A percentile compares a stretch with the other conserved stretches of the same genome.
phyloP scores from a whole-genome alignment of 2,888 invertebrate species.

The Phanerotoma sp. region DNA sequence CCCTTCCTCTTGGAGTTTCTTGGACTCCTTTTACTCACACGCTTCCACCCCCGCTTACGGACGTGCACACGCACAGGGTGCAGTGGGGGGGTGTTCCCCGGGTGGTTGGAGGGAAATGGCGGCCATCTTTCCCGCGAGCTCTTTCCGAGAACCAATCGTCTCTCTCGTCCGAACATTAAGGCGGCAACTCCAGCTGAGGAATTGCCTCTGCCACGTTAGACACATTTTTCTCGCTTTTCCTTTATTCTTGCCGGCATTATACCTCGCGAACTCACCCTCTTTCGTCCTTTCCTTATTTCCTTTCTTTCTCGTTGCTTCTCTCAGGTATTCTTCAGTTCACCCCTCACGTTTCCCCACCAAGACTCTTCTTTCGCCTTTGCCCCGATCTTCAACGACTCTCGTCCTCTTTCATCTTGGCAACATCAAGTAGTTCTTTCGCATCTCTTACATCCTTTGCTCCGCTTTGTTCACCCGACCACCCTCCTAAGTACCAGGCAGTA shows the following conservation, averaged over 20 bases:
- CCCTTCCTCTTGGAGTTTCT: constrained; percentile 39
- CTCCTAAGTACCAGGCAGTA: constrained; percentile 26
- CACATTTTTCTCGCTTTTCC: constrained; percentile 59
- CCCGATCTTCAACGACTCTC: constrained; percentile 14
- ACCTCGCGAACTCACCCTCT: constrained; percentile 32
- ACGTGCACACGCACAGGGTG: constrained; percentile 44
- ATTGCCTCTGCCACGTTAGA: constrained; percentile 58
- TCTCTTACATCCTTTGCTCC: constrained; percentile 46
- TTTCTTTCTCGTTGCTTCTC: constrained; percentile 21
- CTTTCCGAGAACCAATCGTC: constrained; percentile 57
- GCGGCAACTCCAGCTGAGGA: constrained; percentile 58
- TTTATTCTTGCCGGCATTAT: constrained; percentile 54
- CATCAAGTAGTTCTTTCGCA: constrained; percentile 44
- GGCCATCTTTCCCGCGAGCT: constrained; percentile 58
- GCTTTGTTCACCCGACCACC: constrained; percentile 48
- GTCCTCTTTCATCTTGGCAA: constrained; percentile 25
- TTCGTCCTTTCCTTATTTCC: constrained; percentile 26
- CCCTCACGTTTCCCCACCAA: constrained; percentile 20
- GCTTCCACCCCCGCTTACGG: constrained; percentile 33
- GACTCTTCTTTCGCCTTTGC: constrained; percentile 28
- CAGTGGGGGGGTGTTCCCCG: constrained; percentile 50
- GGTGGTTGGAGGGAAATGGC: constrained; percentile 58
- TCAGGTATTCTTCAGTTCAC: constrained; percentile 4
- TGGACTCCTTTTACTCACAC: constrained; percentile 48
- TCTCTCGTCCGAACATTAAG: constrained; percentile 54